phyloP scores from a whole-genome alignment of 2,113 vertebrate species.

The Cromileptes altivelis region DNA sequence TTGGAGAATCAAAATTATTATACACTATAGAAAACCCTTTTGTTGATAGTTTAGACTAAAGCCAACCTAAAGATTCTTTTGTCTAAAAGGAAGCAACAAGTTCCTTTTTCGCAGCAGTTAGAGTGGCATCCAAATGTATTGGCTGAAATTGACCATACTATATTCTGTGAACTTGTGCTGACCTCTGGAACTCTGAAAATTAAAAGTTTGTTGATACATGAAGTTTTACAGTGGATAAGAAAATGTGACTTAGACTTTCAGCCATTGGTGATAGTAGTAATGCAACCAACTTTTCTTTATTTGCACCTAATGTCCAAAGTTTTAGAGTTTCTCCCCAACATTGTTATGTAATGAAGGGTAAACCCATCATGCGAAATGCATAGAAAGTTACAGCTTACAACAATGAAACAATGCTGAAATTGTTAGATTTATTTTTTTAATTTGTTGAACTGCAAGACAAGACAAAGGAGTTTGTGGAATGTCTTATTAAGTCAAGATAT shows the following conservation, averaged over 20 bases:
- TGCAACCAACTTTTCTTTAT: neutral
- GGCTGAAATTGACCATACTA: neutral
- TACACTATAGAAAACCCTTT: too few relatives aligned
- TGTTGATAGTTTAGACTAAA: neutral
- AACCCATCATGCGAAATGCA: neutral
- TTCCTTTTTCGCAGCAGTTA: neutral
- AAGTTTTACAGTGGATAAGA: neutral
- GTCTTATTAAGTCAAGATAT: neutral
- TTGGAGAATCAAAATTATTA: neutral
- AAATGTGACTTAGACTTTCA: neutral
- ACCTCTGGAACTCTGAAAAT: neutral
- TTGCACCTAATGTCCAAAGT: neutral
- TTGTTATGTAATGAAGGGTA: neutral
- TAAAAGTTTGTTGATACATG: neutral
- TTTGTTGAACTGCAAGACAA: neutral
- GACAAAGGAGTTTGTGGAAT: neutral
- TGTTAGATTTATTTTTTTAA: neutral
- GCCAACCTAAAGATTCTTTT: neutral
- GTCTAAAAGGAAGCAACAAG: neutral
- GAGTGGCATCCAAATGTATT: slow-evolving; percentile 13
- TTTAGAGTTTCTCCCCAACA: neutral
- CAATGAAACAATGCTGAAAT: neutral
- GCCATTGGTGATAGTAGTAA: neutral
- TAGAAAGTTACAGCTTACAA: neutral
- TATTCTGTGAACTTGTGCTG: slow-evolving; percentile 9